phyloP scores from a whole-genome alignment of 2,888 invertebrate genomes.

The Lycaena phlaeas region DNA sequence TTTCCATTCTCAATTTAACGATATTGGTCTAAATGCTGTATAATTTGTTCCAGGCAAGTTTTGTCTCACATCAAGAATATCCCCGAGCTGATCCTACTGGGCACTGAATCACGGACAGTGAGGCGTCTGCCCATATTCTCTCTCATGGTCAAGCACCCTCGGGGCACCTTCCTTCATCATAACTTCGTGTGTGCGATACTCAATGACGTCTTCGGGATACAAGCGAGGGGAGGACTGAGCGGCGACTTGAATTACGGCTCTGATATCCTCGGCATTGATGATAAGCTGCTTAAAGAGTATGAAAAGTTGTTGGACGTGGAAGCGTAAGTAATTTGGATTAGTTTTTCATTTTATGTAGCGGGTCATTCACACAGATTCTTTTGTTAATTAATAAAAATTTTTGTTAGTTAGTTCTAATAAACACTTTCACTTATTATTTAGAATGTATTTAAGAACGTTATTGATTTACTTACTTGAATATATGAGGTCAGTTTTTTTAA shows the following conservation, averaged over 20 bases:
- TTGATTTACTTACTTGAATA: too few species aligned
- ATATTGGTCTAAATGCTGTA: not conserved
- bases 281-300: slow-evolving; percentile 81
- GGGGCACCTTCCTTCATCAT: slow-evolving; percentile 89
- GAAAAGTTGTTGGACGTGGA: slow-evolving; percentile 74
- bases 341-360: too few species aligned
- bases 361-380: too few species aligned
- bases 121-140: slow-evolving; percentile 88
- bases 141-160: slow-evolving; percentile 85
- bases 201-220: slow-evolving; percentile 94
- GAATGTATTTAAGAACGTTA: too few species aligned
- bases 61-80: slow-evolving; percentile 84
- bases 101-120: slow-evolving; percentile 77
- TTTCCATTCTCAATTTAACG: too few species aligned
- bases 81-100: slow-evolving; percentile 85
- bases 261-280: slow-evolving; percentile 87
- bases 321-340: slow-evolving; percentile 43
- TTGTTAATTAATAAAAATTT: too few species aligned
- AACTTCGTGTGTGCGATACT: slow-evolving; percentile 89
- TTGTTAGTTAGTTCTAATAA: too few species aligned
- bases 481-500: too few species aligned
- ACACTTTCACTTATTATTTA: too few species aligned
- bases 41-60: slow-evolving; percentile 76
- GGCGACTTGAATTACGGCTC: slow-evolving; percentile 90
- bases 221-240: slow-evolving; percentile 84